These are phyloP conservation scores for Pseudorhombus dupliciocellatus DNA, from an alignment of 2,113 vertebrate genomes.

Conservation along the genomic window DNA sequence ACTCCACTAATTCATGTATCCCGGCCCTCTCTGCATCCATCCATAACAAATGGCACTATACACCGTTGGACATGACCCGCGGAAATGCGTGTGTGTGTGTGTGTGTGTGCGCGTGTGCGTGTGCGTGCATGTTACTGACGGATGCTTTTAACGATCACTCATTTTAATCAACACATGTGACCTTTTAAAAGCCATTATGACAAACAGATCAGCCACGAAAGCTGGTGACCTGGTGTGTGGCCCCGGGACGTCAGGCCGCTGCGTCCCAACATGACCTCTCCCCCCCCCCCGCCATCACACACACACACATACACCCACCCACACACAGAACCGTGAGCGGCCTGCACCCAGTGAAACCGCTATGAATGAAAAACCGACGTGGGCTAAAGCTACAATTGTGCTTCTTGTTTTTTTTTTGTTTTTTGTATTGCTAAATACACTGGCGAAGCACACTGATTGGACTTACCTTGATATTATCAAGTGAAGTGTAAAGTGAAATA, in stretches of 20 bases:
- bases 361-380: background rate
- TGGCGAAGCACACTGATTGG: conserved; percentile 9
- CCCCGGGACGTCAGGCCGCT: conserved; percentile 41
- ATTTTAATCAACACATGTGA: conserved; percentile 76
- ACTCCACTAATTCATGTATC: conserved; percentile 50
- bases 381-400: background rate
- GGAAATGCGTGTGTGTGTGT: background rate
- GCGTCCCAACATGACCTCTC: conserved; percentile 28
- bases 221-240: conserved; percentile 61
- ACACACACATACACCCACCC: background rate
- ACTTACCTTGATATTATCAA: conserved; percentile 38
- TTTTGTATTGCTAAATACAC: background rate
- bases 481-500: conserved; percentile 60
- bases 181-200: conserved; percentile 78
- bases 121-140: background rate
- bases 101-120: background rate
- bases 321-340: background rate
- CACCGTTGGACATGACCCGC: conserved; percentile 45
- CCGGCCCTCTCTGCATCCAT: conserved; percentile 35
- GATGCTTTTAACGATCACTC: conserved; percentile 71
- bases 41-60: conserved; percentile 51
- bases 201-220: conserved; percentile 75
- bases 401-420: background rate
- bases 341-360: background rate
- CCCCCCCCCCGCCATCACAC: background rate